Evolutionary conservation across 2,113 vertebrate species (phyloP).

Genomic region (Pipra filicauda): DNA sequence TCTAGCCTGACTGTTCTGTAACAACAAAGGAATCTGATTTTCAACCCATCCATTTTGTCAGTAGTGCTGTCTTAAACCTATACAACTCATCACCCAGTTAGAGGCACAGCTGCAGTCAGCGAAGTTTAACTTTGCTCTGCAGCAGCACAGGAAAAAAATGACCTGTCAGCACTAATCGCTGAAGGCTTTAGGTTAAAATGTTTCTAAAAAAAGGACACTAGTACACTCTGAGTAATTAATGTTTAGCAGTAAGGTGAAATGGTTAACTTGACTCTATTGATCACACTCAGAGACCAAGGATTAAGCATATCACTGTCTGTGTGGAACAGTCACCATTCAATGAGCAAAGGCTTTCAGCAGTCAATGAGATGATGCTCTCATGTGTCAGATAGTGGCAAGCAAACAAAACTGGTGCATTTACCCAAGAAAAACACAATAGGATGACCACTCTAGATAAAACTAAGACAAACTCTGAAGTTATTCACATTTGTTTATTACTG

Average conservation of each 20-base stretch:
- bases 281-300: neutral
- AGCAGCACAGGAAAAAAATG: neutral
- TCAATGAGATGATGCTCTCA: neutral
- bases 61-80: neutral
- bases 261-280: neutral
- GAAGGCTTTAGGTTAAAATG: neutral
- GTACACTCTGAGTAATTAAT: neutral
- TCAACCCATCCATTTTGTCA: neutral
- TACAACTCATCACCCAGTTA: neutral
- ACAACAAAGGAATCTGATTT: neutral
- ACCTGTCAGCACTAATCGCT: neutral
- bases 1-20: neutral
- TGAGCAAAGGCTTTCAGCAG: neutral
- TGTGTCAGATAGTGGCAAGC: neutral
- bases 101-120: neutral
- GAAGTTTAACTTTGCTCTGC: neutral
- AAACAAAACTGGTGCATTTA: neutral
- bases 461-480: neutral
- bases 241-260: neutral
- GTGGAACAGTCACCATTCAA: rapidly evolving
- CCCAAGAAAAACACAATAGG: neutral
- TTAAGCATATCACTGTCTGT: neutral
- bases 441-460: neutral
- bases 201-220: neutral
- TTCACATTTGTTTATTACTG: neutral